Evolutionary conservation across 2,888 invertebrate species (phyloP).

Genomic region (Apamea epomidion): DNA sequence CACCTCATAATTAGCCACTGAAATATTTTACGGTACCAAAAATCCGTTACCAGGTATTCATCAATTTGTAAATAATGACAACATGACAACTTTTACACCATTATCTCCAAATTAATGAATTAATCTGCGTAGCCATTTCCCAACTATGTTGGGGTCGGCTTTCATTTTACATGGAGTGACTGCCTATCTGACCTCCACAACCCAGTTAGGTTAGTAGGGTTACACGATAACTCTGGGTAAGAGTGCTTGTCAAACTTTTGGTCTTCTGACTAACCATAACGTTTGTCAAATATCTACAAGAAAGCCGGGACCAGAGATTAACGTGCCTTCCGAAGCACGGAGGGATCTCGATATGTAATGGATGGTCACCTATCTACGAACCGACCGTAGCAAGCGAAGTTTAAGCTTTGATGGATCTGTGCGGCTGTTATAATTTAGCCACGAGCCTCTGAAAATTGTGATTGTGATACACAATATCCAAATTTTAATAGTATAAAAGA

Average conservation of each 20-base stretch:
- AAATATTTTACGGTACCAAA: constrained; percentile 29
- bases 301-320: neutral
- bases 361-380: neutral
- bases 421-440: neutral
- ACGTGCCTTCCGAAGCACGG: neutral
- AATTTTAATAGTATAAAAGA: neutral
- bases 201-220: neutral
- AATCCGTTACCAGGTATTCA: constrained; percentile 48
- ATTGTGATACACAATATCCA: neutral
- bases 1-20: constrained; percentile 21
- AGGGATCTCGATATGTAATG: neutral
- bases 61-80: constrained; percentile 48
- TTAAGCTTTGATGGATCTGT: neutral
- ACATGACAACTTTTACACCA: constrained; percentile 38
- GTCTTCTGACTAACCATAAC: neutral
- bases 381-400: neutral
- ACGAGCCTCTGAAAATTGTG: neutral
- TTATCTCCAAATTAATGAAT: constrained; percentile 21
- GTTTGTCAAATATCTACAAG: neutral
- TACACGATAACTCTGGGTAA: neutral
- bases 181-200: neutral
- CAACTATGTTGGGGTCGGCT: neutral
- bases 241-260: neutral
- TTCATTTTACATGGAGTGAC: neutral
- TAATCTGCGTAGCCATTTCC: neutral